These are phyloP conservation scores for Coregonus ussuriensis DNA, from an alignment of 2,797 vertebrate species.

Conservation along the genomic window DNA sequence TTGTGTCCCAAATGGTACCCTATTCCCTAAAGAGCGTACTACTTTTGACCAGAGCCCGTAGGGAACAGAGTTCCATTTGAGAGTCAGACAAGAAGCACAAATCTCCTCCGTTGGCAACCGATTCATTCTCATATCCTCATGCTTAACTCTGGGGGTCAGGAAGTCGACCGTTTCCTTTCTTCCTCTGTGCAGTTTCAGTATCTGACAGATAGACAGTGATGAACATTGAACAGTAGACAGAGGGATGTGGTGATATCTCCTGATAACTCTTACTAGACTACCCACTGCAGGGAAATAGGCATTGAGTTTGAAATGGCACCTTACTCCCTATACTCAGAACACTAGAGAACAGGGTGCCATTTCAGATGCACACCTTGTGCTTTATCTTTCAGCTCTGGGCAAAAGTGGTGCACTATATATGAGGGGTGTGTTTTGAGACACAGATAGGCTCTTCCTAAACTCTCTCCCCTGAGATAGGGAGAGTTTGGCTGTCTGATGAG, in stretches of 20 bases:
- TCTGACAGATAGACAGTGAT: not conserved
- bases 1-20: not conserved
- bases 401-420: not conserved
- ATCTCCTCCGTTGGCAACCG: slow-evolving; percentile 35
- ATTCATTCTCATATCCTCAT: slow-evolving; percentile 35
- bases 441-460: not conserved
- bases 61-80: too few relatives aligned
- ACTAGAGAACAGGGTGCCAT: not conserved
- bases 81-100: not conserved
- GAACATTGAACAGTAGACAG: not conserved
- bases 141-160: slow-evolving; percentile 51
- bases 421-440: not conserved
- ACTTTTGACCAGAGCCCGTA: too few relatives aligned
- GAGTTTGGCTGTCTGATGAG: not conserved
- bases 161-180: slow-evolving; percentile 31
- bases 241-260: slow-evolving; percentile 16
- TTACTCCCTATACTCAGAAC: too few relatives aligned
- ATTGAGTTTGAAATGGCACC: too few relatives aligned
- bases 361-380: not conserved
- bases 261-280: slow-evolving; percentile 47
- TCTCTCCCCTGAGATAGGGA: not conserved
- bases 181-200: not conserved
- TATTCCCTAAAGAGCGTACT: not conserved
- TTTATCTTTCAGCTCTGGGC: not conserved
- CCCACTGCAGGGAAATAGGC: slow-evolving; percentile 37